Conservation (phyloP, 2,888 invertebrate genomes). For the Drosophila bunnanda region DNA sequence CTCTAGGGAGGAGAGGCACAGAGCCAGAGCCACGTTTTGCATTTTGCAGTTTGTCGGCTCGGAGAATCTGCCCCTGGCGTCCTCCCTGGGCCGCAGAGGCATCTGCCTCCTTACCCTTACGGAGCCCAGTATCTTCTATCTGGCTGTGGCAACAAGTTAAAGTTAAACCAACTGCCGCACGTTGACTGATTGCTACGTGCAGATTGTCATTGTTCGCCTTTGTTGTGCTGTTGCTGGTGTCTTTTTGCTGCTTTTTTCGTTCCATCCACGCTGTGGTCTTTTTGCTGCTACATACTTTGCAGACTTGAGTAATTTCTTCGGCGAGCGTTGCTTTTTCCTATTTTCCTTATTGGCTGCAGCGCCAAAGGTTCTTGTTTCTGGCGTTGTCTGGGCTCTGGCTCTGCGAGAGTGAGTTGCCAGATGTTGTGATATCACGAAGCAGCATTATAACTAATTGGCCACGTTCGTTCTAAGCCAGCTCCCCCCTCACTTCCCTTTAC, state of each 20-base stretch:
- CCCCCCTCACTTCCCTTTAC: conserved; percentile 4
- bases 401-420: conserved; percentile 77
- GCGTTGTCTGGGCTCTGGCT: conserved; percentile 54
- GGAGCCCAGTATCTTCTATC: conserved; percentile 45
- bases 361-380: conserved; percentile 48
- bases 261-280: conserved; percentile 32
- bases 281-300: conserved; percentile 74
- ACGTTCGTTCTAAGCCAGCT: conserved; percentile 73
- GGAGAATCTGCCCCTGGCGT: neutral
- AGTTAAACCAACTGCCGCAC: conserved; percentile 79
- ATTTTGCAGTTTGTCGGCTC: conserved; percentile 70
- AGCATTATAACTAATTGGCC: conserved; percentile 83
- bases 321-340: conserved; percentile 66
- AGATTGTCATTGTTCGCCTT: conserved; percentile 82
- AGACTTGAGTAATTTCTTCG: conserved; percentile 79
- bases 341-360: conserved; percentile 51
- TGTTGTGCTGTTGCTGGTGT: conserved; percentile 49
- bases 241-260: conserved; percentile 38
- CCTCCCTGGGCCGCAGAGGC: conserved; percentile 2
- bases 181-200: conserved; percentile 83
- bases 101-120: conserved; percentile 14
- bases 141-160: conserved; percentile 77
- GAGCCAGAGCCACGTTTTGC: conserved; percentile 62
- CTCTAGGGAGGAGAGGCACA: conserved; percentile 49
- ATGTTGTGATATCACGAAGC: conserved; percentile 80